phyloP scores from a whole-genome alignment of 2,888 invertebrate genomes.

The Xestoiulus laeticollis region DNA sequence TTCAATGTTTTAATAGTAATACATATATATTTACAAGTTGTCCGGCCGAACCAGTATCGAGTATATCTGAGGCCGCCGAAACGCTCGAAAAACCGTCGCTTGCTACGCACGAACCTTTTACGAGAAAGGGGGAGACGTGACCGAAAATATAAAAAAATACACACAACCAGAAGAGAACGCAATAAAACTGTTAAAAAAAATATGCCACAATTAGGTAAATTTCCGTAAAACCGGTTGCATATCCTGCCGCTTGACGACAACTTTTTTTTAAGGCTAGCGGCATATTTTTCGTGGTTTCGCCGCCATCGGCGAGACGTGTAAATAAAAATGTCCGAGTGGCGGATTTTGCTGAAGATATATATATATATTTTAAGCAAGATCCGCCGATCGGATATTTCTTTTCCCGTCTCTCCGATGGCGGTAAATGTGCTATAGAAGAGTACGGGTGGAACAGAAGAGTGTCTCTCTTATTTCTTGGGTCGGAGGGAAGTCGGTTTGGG shows the following conservation, averaged over 20 bases:
- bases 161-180: too few relatives aligned
- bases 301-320: background rate
- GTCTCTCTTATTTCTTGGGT: too few relatives aligned
- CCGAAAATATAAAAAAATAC: too few relatives aligned
- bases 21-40: constrained; percentile 39
- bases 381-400: too few relatives aligned
- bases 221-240: background rate
- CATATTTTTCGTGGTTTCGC: background rate
- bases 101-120: background rate
- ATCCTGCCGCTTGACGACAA: background rate
- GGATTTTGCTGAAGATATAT: too few relatives aligned
- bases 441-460: too few relatives aligned
- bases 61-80: background rate
- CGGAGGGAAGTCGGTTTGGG: too few relatives aligned
- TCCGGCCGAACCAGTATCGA: background rate
- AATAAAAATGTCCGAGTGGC: background rate
- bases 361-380: too few relatives aligned
- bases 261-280: background rate
- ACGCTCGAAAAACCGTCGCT: background rate
- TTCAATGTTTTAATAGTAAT: constrained; percentile 33
- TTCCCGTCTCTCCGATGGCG: too few relatives aligned
- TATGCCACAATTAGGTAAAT: background rate
- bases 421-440: too few relatives aligned
- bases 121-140: too few relatives aligned
- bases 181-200: background rate